Evolutionary conservation across 2,888 invertebrate species (phyloP).

Genomic region (Drosophila limbata): DNA sequence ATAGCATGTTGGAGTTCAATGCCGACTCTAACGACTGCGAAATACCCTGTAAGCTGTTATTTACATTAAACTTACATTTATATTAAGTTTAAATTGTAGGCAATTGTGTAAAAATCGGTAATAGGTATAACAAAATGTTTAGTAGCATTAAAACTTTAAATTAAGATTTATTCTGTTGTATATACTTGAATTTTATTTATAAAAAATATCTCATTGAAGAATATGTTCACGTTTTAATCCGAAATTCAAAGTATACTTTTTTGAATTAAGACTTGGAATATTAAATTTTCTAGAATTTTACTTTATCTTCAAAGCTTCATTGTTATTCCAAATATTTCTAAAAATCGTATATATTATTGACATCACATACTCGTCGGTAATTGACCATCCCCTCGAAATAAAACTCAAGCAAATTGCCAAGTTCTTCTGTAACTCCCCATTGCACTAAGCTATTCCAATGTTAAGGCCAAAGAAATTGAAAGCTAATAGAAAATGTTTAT

Average conservation of each 20-base stretch:
- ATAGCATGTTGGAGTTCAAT: constrained; percentile 55
- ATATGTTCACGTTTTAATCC: no score
- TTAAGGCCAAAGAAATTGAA: constrained; percentile 24
- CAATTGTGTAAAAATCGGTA: no score
- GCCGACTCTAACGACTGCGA: background rate
- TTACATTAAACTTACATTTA: background rate
- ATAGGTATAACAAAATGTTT: no score
- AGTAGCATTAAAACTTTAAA: no score
- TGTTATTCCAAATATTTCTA: background rate
- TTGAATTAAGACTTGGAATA: no score
- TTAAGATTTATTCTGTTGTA: no score
- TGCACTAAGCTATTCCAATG: constrained; percentile 37
- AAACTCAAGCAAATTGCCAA: background rate
- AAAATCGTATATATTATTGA: background rate
- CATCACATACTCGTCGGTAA: background rate
- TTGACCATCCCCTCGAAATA: constrained; percentile 2
- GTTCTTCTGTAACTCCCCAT: constrained; percentile 16
- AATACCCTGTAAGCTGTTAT: background rate
- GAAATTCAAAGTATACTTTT: no score
- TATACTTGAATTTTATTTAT: no score
- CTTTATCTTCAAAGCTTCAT: no score
- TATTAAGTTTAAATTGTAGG: no score
- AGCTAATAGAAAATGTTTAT: constrained; percentile 83
- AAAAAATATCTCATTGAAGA: no score
- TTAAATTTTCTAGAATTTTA: no score